These are phyloP conservation scores for Brachyptera putata DNA, from an alignment of 2,888 invertebrate genomes.

Conservation along the genomic window DNA sequence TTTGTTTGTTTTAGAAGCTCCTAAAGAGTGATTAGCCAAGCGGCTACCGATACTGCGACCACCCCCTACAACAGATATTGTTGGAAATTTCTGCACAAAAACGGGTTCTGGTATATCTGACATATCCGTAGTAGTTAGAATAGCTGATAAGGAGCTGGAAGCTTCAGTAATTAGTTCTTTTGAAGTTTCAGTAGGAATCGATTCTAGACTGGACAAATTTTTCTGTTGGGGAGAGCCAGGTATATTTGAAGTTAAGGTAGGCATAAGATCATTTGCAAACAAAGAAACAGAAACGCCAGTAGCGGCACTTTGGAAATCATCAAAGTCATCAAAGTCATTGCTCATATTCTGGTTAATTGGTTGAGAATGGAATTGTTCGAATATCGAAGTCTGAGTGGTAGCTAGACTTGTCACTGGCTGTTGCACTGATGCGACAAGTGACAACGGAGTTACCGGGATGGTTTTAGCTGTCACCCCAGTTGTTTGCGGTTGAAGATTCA, in stretches of 20 bases:
- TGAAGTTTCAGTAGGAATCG: background rate
- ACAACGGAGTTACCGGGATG: background rate
- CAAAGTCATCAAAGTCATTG: constrained; percentile 45
- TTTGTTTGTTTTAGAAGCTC: constrained; percentile 40
- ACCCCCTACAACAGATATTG: constrained; percentile 33
- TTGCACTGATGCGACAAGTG: background rate
- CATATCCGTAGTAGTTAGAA: background rate
- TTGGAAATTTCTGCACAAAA: constrained; percentile 31
- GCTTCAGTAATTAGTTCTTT: too few relatives aligned
- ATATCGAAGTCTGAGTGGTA: background rate
- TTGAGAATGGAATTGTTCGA: background rate
- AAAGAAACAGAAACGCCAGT: background rate
- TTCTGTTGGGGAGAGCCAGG: background rate
- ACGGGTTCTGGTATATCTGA: background rate
- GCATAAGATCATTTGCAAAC: background rate
- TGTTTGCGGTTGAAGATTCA: constrained; percentile 16
- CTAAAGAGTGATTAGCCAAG: constrained; percentile 48
- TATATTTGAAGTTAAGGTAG: background rate
- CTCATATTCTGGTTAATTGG: background rate
- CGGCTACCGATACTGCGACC: constrained; percentile 47
- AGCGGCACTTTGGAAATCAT: constrained; percentile 48
- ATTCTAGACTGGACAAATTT: background rate
- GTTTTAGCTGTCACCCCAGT: too few relatives aligned
- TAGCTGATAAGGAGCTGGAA: background rate
- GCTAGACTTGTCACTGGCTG: background rate